Conservation (phyloP, 2,888 invertebrate genomes). For the Hyppa rectilinea region DNA sequence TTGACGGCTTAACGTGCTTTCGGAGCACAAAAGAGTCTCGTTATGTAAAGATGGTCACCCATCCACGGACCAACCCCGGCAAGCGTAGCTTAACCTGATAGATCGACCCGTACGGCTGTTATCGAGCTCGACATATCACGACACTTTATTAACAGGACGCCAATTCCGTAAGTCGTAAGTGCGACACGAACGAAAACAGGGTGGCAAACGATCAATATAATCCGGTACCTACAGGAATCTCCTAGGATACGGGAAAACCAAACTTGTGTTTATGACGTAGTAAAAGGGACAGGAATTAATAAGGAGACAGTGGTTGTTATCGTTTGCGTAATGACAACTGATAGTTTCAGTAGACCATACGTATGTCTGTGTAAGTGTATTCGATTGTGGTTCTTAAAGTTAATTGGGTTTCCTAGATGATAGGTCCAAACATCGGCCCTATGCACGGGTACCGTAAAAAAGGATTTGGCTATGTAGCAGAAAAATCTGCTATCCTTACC, state of each 20-base stretch:
- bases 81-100: too few species aligned
- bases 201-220: constrained; percentile 64
- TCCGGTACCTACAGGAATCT: constrained; percentile 60
- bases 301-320: neutral
- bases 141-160: constrained; percentile 18
- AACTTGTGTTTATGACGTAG: constrained; percentile 48
- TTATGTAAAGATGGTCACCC: too few species aligned
- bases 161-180: constrained; percentile 18
- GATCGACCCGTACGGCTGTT: too few species aligned
- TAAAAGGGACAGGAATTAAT: constrained; percentile 33
- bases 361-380: too few species aligned
- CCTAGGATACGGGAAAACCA: constrained; percentile 73
- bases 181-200: constrained; percentile 40
- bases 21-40: too few species aligned
- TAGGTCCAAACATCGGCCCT: neutral
- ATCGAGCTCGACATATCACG: constrained; percentile 9
- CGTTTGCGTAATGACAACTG: neutral
- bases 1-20: too few species aligned
- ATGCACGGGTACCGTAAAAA: neutral
- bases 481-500: neutral
- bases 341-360: neutral
- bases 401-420: neutral
- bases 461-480: neutral
- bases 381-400: neutral
- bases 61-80: too few species aligned